Evolutionary conservation across 2,113 vertebrate genomes (phyloP), one percentile per base, ranked within the genome.

Genomic region (Urocynchramus pylzowi): DNA sequence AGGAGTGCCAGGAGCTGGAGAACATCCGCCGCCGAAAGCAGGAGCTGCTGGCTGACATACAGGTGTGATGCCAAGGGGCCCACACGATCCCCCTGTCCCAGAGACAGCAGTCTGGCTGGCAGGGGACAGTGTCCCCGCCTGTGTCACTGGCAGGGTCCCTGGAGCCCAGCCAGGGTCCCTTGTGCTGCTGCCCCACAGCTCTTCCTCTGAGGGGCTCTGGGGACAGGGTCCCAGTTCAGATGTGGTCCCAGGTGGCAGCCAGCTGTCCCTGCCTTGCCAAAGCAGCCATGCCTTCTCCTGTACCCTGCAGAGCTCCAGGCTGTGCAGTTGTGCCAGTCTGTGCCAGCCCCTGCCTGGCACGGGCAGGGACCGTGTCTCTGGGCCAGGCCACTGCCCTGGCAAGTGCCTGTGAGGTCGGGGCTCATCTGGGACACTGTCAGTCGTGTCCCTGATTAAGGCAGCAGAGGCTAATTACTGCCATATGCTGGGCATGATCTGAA

Each of bases 21-120:
- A 99, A 99, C 96, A 99, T 99, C 93, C 99, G 99, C 52, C 98
- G 99, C 53, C 98, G 99, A 80, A 99, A 99, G 96, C 99, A 99
- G 97, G 99, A 99, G 97, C 98, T 99, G 97, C 98, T 99, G 97
- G 99, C 99, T 13, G 99, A 99, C 97, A 99, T 99, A 97, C 99
- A 99, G 99, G 99, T 99, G 97, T 20, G 85, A 33, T 35, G 33
- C 65, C 27, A 27, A 10, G 79, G 73, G 41, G 22, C 24, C 64
- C 7, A 3, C 21, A 10, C 41, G 3, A 2, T 42, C 7, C 49
- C 42, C 35, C 49, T 39, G 69, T 26, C 65, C 53, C 3, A 7
- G 23, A 8, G 33, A 8, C 3, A 16, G 31, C 31, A 17, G 17
- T 30, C 9, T 39, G 6, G 27, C 56, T 65, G 41, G 17, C 21